Conservation (phyloP, 2,888 invertebrate genomes). For the Pimpla rufipes region DNA sequence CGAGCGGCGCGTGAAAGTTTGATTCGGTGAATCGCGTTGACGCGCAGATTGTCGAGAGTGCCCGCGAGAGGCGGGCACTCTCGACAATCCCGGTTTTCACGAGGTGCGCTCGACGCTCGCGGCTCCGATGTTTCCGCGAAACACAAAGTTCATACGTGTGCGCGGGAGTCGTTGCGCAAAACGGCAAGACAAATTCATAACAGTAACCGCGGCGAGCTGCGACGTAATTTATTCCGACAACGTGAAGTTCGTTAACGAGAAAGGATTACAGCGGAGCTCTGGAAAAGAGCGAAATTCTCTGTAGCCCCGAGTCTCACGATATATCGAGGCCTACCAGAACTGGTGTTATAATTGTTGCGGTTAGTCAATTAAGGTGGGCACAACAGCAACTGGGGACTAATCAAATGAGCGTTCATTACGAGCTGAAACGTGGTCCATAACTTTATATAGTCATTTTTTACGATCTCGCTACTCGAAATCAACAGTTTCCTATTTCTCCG, state of each 20-base stretch:
- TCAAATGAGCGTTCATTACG: neutral
- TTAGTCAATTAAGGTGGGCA: slow-evolving; percentile 12
- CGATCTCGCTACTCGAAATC: neutral
- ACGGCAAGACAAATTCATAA: slow-evolving; percentile 20
- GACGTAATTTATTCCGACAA: slow-evolving; percentile 2
- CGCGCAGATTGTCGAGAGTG: neutral
- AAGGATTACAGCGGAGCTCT: slow-evolving; percentile 4
- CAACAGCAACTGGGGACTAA: neutral
- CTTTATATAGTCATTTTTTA: neutral
- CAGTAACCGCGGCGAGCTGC: neutral
- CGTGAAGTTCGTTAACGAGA: slow-evolving; percentile 23
- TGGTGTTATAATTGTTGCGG: slow-evolving; percentile 17
- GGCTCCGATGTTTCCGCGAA: slow-evolving; percentile 11
- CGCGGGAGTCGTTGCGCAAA: slow-evolving; percentile 25
- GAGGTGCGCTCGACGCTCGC: neutral
- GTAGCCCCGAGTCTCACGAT: slow-evolving; percentile 12
- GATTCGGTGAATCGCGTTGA: neutral
- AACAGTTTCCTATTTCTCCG: no score
- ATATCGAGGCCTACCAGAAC: neutral
- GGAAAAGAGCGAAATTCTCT: slow-evolving; percentile 10
- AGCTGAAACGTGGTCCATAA: neutral
- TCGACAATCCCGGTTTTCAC: slow-evolving; percentile 9
- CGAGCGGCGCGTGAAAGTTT: slow-evolving; percentile 15
- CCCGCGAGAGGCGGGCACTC: neutral
- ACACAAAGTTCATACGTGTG: slow-evolving; percentile 5